Evolutionary conservation across 2,888 invertebrate species (phyloP), one percentile per base, ranked within the genome.

Genomic region (Hecatera dysodea): DNA sequence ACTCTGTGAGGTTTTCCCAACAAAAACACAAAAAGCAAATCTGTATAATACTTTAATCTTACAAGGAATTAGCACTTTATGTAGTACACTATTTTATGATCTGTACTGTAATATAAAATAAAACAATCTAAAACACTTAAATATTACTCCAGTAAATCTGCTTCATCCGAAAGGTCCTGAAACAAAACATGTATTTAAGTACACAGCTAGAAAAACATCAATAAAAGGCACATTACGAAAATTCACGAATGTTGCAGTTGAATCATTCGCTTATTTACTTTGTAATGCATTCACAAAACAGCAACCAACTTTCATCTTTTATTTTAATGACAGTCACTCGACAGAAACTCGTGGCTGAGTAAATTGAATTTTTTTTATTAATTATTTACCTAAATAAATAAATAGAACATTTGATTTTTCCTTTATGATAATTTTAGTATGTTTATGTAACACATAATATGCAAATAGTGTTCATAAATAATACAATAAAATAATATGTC

Each of bases 141-240:
- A 86, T 68, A 82, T 90, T 92, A 93, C 57, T 91, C 92, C 78
- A 90, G 76, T 78, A 91, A 87, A 78, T 91, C 93, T 15, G 83
- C 88, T 3, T 92, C 93, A 70, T 98, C 91, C 97, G 97, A 89
- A 72, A 93, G 84, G 66, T 93, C 92, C 94, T 94, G 93, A 12
- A 92, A 85, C 75, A 80, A 79, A 56, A 64, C 7, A 61, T 22
- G 60, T 60, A 17, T 59, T n/a, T 73, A 22, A 69, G 27, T 68
- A 63, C n/a, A 36, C 24, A 12, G 1, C n/a, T 24, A 48, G 2
- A 29, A 12, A 22, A 29, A 24, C 8, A 42, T 27, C 8, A 2
- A 50, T 7, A 15, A 17, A 1, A 24, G 15, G 39, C 15, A 39
- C 15, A 15, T 15, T 17, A 39, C 39, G 39, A 39, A 39, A 15